These are phyloP conservation scores for Chrysolophus pictus DNA, from an alignment of 2,797 vertebrate genomes.

Conservation along the genomic window DNA sequence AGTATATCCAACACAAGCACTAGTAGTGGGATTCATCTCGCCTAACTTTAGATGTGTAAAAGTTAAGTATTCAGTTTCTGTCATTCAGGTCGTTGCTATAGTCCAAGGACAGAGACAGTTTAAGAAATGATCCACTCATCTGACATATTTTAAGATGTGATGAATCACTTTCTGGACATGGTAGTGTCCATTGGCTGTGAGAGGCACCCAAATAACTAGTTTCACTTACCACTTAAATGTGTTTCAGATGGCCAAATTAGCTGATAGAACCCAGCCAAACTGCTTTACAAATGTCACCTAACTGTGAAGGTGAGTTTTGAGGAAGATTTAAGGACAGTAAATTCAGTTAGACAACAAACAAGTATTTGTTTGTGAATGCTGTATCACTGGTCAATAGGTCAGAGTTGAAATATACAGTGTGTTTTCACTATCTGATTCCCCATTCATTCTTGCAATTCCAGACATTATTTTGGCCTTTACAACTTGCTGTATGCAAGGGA, in stretches of 20 bases:
- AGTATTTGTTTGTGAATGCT: neutral
- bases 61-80: fast-evolving
- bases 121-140: neutral
- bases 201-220: neutral
- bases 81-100: neutral
- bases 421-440: neutral
- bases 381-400: neutral
- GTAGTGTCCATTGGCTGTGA: neutral
- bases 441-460: neutral
- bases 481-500: neutral
- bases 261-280: neutral
- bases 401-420: neutral
- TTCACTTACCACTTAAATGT: neutral
- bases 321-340: neutral
- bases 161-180: slow-evolving; percentile 6
- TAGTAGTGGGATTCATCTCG: neutral
- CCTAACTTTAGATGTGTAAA: neutral
- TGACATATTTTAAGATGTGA: neutral
- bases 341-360: neutral
- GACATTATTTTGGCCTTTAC: neutral
- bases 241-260: slow-evolving; percentile 1
- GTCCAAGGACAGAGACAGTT: neutral
- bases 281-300: neutral
- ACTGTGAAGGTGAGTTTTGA: neutral
- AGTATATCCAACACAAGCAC: fast-evolving